A percentile compares a stretch with the other conserved stretches of the same genome.
These are phyloP conservation scores for Samia ricini DNA, from an alignment of 1,140 invertebrate species.

Conservation along the genomic window DNA sequence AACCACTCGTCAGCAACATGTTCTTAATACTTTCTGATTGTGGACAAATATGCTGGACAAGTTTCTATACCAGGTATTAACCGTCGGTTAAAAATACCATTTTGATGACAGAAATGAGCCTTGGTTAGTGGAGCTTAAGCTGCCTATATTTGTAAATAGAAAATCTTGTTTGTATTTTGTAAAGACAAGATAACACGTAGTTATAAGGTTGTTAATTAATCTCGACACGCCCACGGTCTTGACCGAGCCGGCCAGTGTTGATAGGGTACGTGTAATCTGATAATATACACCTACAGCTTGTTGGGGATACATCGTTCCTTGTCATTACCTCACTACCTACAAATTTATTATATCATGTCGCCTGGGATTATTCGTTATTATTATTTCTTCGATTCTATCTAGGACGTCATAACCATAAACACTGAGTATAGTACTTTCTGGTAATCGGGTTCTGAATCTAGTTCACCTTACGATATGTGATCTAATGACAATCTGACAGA, in stretches of 20 bases:
- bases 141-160: background rate
- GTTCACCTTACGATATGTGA: too few species aligned
- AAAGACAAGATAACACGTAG: background rate
- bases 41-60: too few species aligned
- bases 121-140: background rate
- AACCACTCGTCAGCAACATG: too few species aligned
- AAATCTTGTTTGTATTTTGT: slow-evolving; percentile 8
- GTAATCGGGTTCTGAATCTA: too few species aligned
- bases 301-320: slow-evolving; percentile 43
- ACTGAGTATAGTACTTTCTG: too few species aligned
- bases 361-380: background rate
- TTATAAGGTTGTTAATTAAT: slow-evolving; percentile 46
- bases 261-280: slow-evolving; percentile 64
- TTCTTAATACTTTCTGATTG: too few species aligned
- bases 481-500: too few species aligned
- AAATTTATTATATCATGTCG: slow-evolving; percentile 5
- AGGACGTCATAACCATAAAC: too few species aligned
- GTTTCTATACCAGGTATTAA: too few species aligned
- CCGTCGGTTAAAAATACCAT: too few species aligned
- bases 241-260: slow-evolving; percentile 36
- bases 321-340: slow-evolving; percentile 8
- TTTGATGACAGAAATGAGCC: background rate
- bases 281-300: slow-evolving; percentile 58
- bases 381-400: background rate
- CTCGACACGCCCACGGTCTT: slow-evolving; percentile 36